phyloP scores from a whole-genome alignment of 2,113 vertebrate species.

The Trogon melanurus region DNA sequence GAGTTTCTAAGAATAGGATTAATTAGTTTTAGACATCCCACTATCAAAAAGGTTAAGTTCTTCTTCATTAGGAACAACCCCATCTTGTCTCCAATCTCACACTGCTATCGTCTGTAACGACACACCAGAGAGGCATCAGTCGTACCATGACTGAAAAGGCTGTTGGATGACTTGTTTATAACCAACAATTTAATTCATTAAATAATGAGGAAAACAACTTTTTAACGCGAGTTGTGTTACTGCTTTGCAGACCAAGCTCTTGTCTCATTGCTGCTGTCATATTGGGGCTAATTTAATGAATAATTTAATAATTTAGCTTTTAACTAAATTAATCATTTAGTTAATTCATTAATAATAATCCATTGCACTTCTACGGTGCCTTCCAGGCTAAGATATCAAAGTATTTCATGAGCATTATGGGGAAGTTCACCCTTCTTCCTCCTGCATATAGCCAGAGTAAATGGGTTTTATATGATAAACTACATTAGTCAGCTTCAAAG shows the following conservation, averaged over 20 bases:
- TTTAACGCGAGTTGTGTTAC: background rate
- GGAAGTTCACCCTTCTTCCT: slow-evolving; percentile 51
- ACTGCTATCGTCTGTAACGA: slow-evolving; percentile 50
- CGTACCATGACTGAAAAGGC: slow-evolving; percentile 37
- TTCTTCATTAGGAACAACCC: slow-evolving; percentile 71
- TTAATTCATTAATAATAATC: slow-evolving; percentile 69
- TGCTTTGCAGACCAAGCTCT: slow-evolving; percentile 8
- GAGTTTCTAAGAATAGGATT: slow-evolving; percentile 60
- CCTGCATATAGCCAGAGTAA: background rate
- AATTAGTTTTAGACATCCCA: slow-evolving; percentile 53
- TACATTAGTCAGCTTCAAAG: slow-evolving; percentile 10
- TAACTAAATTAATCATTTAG: slow-evolving; percentile 68
- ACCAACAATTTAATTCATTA: slow-evolving; percentile 55
- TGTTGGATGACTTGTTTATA: slow-evolving; percentile 61
- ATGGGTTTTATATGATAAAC: slow-evolving; percentile 52
- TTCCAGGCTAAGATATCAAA: slow-evolving; percentile 62
- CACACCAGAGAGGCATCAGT: slow-evolving; percentile 60
- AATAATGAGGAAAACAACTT: slow-evolving; percentile 48
- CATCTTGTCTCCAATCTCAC: slow-evolving; percentile 53
- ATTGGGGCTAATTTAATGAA: slow-evolving; percentile 62
- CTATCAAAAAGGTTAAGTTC: slow-evolving; percentile 62
- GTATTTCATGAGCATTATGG: background rate
- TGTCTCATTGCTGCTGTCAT: slow-evolving; percentile 2
- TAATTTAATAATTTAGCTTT: slow-evolving; percentile 71
- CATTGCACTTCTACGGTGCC: slow-evolving; percentile 37